phyloP scores from a whole-genome alignment of 2,888 invertebrate genomes.

The Fragum fragum region DNA sequence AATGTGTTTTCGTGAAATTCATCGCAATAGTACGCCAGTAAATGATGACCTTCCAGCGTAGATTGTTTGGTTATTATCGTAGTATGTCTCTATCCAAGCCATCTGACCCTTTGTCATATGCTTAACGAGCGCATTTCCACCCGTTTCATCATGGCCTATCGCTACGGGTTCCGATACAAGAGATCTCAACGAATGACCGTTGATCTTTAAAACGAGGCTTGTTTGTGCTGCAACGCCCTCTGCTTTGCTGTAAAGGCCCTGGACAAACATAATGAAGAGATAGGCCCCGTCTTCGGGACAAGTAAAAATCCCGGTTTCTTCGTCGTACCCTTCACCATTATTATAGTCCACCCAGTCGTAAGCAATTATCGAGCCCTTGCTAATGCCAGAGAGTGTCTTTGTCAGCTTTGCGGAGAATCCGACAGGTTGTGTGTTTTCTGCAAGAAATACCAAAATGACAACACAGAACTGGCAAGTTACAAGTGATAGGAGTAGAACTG shows the following conservation, averaged over 20 bases:
- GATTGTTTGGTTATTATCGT: conserved; percentile 11
- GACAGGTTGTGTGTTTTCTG: not conserved
- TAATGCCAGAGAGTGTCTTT: not conserved
- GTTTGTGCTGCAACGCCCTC: conserved; percentile 14
- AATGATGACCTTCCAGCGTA: conserved; percentile 11
- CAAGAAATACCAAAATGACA: too few relatives aligned
- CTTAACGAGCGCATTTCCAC: not conserved
- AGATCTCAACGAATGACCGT: not conserved
- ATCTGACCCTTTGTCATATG: conserved; percentile 1
- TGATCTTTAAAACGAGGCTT: conserved; percentile 12
- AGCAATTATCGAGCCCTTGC: not conserved
- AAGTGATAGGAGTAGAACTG: too few relatives aligned
- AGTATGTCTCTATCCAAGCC: conserved; percentile 21
- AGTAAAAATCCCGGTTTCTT: conserved; percentile 8
- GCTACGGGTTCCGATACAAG: conserved; percentile 1
- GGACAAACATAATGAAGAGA: conserved; percentile 15
- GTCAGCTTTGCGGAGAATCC: conserved; percentile 10
- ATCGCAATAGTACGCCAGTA: conserved; percentile 3
- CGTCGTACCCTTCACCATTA: not conserved
- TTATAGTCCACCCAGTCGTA: conserved; percentile 10
- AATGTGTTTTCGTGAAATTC: not conserved
- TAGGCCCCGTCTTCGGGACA: conserved; percentile 18
- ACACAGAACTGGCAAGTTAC: too few relatives aligned
- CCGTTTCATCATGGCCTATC: conserved; percentile 14
- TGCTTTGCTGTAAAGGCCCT: conserved; percentile 4